Evolutionary conservation across 2,888 invertebrate species (phyloP), one percentile per base, ranked within the genome.

Genomic region (Miltochrista miniata): DNA sequence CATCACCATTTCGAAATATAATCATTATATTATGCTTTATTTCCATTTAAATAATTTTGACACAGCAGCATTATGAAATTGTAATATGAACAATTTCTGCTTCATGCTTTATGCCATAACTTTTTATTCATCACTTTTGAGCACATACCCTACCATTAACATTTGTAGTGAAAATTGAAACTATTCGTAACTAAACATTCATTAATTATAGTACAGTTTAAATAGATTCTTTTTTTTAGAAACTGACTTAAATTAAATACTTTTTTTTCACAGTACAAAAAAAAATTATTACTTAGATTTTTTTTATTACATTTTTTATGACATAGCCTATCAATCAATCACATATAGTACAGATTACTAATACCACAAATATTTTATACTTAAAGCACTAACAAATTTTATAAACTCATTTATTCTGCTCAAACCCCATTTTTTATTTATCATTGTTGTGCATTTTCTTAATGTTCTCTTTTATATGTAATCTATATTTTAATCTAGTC

Each of bases 331-430:
- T n/a, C n/a, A n/a, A n/a, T n/a, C n/a, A n/a, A n/a, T 4, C 18
- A 24, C 18, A 24, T 24, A 24, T 5, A 5, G 18, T 24, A 24
- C 2, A 24, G 18, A 4, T 5, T 24, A 24, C 5, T 2, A 24
- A 24, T 24, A 24, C 18, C 2, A 24, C 29, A 41, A 8, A 51
- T 44, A 43, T 35, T 61, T 60, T 70, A 24, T 51, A 12, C 56
- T 68, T 64, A 56, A 46, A 58, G 68, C 71, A 72, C 71, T 72
- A 70, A 74, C 69, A 65, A 69, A 64, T 56, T 75, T 72, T 70
- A 79, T 80, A 68, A 85, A 88, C 90, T 91, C 90, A 90, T 90
- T 87, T 82, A 86, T 80, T 90, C 90, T 90, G 90, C 87, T 85
- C 81, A 80, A 85, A 87, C 90, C 90, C 88, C 89, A 88, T 89